phyloP scores from a whole-genome alignment of 2,113 vertebrate species.

The Phrynosoma platyrhinos region DNA sequence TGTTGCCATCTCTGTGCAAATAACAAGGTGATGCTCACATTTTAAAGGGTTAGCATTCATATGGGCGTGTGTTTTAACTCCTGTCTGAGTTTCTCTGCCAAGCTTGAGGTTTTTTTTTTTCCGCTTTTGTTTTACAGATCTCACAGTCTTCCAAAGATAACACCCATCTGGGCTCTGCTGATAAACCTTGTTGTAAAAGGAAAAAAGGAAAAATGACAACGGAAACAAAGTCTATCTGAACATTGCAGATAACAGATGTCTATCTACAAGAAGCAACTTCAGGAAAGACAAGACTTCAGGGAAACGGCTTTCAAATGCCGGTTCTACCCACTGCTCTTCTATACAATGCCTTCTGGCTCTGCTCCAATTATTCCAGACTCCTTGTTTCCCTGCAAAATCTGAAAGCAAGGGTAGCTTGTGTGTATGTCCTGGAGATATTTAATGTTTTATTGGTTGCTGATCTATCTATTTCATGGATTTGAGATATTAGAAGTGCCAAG shows the following conservation, averaged over 20 bases:
- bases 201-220: conserved; percentile 72
- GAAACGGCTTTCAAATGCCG: background rate
- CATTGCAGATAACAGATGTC: conserved; percentile 55
- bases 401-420: background rate
- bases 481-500: background rate
- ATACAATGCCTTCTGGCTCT: background rate
- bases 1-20: background rate
- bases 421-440: background rate
- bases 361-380: background rate
- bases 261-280: conserved; percentile 65
- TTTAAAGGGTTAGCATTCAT: background rate
- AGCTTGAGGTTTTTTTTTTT: background rate
- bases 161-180: conserved; percentile 60
- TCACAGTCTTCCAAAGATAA: conserved; percentile 55
- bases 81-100: conserved; percentile 16
- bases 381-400: background rate
- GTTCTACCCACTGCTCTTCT: background rate
- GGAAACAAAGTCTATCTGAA: conserved; percentile 51
- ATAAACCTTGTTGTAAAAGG: conserved; percentile 56
- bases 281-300: conserved; percentile 62
- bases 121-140: conserved; percentile 40
- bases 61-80: background rate
- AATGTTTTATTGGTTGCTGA: background rate
- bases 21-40: background rate
- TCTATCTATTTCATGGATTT: background rate